Evolutionary conservation across 2,797 vertebrate species (phyloP), one percentile per base, ranked within the genome.

Genomic region (Cirrhinus molitorella): DNA sequence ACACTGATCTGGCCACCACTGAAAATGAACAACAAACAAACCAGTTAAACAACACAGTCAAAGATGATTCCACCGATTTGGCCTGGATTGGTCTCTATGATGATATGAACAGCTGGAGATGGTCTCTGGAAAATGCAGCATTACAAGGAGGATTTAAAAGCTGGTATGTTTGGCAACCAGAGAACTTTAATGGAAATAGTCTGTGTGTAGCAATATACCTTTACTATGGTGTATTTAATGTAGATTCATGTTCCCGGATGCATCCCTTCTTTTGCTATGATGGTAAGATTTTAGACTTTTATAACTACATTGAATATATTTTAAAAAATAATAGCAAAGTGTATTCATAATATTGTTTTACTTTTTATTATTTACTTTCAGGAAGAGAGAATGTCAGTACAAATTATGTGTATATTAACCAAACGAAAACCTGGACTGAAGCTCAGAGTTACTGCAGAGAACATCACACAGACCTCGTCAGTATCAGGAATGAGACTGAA

Each of bases 361-460:
- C 14, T 47, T 70, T 70, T 25, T 34, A 34, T 34, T 2, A 51
- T 51, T 51, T 51, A 51, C 17, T 51, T 51, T 19, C 49, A 51
- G 49, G 28, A 61, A 55, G 31, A 40, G 23, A 61, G 23, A 75
- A 28, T 14, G 57, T 3, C 49, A 19, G 49, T 51, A 17, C 16
- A 7, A 51, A 17, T 51, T 51, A 51, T 51, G 49, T 51, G 49
- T 2, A 73, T 0, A 16, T 51, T 6, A 0, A 51, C 6, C 49
- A 51, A 17, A 19, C 6, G 16, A 7, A 8, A 51, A 19, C 49
- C 49, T 51, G 49, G 85, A 53, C 34, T 5, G 65, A 66, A 8
- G 81, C 85, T 65, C 81, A 81, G 55, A 81, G 55, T 47, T 77
- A 65, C 81, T 86, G 85, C 40, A 65, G 82, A 78, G 51, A 71